Evolutionary conservation across 2,113 vertebrate species (phyloP), one percentile per base, ranked within the genome.

Genomic region (Diphyllodes magnificus): DNA sequence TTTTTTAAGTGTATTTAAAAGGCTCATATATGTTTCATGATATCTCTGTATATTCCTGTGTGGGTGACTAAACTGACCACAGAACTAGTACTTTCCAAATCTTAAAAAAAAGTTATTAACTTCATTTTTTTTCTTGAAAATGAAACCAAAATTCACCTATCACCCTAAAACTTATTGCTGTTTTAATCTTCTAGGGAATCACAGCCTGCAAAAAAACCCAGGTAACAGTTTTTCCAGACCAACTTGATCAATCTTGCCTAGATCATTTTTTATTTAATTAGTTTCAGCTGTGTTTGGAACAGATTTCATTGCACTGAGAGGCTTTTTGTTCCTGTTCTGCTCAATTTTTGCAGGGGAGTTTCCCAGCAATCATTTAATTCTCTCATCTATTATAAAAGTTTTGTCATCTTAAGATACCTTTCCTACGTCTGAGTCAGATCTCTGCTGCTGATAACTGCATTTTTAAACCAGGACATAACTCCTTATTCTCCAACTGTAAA

Each of bases 211-310:
- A 80, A 49, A 72, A 72, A 82, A 73, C 4, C 65, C 5, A 69
- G 50, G 54, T 70, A 92, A 75, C 49, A 82, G 60, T 24, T 69
- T 92, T 94, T 79, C 68, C 71, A 86, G 44, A 50, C 11, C 25
- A 86, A 39, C 33, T 76, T 82, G 81, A 86, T 90, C 72, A 70
- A 77, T 91, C 73, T 75, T 79, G 57, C 71, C 42, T 57, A 69
- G 25, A 71, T 83, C 0, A 0, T 15, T 61, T 90, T 86, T 92
- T 47, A 79, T 82, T 79, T 86, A 90, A 53, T 71, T 79, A 30
- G 33, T 77, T 92, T 95, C 76, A 95, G 65, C 66, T 80, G 53
- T 79, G 40, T 86, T 94, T 92, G 89, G 53, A 93, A 89, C 49
- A 91, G 50, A 2, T 68, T 95, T 95, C 82, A 82, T 53, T 85